Evolutionary conservation across 2,113 vertebrate genomes (phyloP).

Genomic region (Cynocephalus volans): DNA sequence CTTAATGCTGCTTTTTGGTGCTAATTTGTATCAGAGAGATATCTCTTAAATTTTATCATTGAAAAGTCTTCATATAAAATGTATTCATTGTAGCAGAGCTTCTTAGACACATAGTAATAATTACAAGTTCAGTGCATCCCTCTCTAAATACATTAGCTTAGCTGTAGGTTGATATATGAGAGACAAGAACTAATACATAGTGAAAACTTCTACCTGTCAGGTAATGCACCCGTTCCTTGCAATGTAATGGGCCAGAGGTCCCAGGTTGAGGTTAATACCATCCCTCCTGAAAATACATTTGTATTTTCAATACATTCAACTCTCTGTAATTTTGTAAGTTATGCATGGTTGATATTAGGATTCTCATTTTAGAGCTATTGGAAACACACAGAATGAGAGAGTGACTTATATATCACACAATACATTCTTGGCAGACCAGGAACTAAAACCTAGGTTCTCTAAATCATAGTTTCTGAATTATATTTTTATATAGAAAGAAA

Average conservation of each 20-base stretch:
- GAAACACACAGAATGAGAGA: background rate
- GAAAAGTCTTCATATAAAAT: background rate
- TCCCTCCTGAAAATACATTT: background rate
- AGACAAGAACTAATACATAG: background rate
- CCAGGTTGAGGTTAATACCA: background rate
- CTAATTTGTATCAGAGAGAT: background rate
- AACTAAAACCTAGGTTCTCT: background rate
- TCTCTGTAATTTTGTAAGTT: background rate
- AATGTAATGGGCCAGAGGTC: background rate
- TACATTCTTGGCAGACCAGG: background rate
- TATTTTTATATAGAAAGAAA: background rate
- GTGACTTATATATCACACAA: background rate
- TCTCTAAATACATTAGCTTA: constrained; percentile 39
- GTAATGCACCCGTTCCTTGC: background rate
- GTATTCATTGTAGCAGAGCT: background rate
- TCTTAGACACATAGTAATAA: constrained; percentile 3
- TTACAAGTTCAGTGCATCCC: background rate
- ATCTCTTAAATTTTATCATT: background rate
- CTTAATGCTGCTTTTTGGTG: background rate
- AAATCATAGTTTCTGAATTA: background rate
- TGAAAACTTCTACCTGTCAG: background rate
- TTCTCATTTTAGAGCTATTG: background rate
- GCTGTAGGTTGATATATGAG: background rate
- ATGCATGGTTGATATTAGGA: background rate
- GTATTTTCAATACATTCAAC: background rate